Percentiles rank a stretch among this genome's conserved stretches.
Evolutionary conservation across 1,140 invertebrate species (phyloP).

Genomic region (Drosophila trapezifrons): DNA sequence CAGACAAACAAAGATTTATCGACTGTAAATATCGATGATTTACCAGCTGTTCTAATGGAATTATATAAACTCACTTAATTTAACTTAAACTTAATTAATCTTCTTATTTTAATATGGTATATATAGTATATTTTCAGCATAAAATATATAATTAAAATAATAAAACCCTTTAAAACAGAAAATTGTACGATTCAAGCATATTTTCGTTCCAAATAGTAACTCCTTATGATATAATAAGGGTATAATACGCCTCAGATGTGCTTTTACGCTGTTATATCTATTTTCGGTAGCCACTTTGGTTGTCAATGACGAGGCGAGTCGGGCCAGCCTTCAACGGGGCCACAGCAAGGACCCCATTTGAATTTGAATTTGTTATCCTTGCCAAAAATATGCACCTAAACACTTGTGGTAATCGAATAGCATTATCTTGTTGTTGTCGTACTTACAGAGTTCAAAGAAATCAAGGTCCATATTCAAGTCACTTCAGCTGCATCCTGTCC

Average conservation of each 20-base stretch:
- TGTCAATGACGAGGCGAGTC: slow-evolving; percentile 43
- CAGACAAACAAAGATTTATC: no score
- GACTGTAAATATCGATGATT: no score
- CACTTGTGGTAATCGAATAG: slow-evolving; percentile 42
- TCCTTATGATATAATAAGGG: slow-evolving; percentile 20
- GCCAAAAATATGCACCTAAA: slow-evolving; percentile 22
- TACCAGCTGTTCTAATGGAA: no score
- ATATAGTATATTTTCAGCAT: no score
- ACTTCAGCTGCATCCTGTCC: slow-evolving; percentile 60
- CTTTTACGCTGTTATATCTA: slow-evolving; percentile 42
- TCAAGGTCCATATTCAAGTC: slow-evolving; percentile 80
- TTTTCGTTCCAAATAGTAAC: no score
- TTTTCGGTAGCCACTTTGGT: slow-evolving; percentile 63
- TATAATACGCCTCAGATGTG: slow-evolving; percentile 3
- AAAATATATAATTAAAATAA: no score
- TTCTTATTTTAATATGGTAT: no score
- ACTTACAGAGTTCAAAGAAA: slow-evolving; percentile 73
- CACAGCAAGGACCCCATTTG: slow-evolving; percentile 48
- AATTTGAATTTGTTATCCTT: slow-evolving; percentile 42
- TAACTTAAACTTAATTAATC: no score
- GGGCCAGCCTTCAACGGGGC: slow-evolving; percentile 47
- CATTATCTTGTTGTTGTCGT: slow-evolving; percentile 19
- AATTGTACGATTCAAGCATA: no score
- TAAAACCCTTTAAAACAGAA: no score
- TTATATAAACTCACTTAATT: no score